Conservation (phyloP, 2,113 vertebrate genomes). For the Piaya cayana region DNA sequence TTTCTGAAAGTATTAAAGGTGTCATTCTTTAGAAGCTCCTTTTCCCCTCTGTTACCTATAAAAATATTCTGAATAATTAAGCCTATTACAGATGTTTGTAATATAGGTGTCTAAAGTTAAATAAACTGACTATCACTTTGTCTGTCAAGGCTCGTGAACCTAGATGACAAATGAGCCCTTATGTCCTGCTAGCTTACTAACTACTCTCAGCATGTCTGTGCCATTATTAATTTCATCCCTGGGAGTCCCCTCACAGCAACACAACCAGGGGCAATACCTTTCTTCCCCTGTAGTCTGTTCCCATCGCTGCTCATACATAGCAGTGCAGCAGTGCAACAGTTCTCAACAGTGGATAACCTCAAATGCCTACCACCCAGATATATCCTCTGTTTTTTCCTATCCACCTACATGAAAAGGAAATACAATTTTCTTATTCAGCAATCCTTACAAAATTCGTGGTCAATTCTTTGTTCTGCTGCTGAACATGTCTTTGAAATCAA, state of each 20-base stretch:
- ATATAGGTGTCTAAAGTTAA: not conserved
- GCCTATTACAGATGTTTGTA: not conserved
- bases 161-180: not conserved
- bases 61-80: slow-evolving; percentile 27
- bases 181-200: not conserved
- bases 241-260: not conserved
- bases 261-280: not conserved
- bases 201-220: not conserved
- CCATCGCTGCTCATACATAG: not conserved
- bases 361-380: not conserved
- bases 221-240: not conserved
- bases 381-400: not conserved
- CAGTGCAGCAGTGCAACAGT: not conserved
- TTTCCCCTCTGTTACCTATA: not conserved
- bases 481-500: not conserved
- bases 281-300: not conserved
- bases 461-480: not conserved
- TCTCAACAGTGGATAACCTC: not conserved
- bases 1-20: not conserved
- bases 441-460: not conserved
- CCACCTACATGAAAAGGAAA: not conserved
- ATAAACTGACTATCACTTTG: not conserved
- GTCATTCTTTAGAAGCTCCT: not conserved
- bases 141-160: not conserved
- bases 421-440: not conserved